phyloP scores from a whole-genome alignment of 2,888 invertebrate species.

The Nomada fucata region DNA sequence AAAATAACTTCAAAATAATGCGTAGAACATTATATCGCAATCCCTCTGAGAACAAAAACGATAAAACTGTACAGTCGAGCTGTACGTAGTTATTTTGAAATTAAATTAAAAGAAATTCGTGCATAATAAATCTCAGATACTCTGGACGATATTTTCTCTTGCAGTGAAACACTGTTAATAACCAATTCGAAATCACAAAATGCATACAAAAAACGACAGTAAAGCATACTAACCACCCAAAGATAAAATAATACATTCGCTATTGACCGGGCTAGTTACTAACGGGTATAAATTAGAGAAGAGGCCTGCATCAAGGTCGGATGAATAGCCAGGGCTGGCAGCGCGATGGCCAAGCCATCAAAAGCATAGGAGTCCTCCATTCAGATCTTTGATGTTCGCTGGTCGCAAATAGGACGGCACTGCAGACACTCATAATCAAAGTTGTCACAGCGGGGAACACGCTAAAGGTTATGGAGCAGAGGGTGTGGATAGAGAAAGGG shows the following conservation, averaged over 20 bases:
- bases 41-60: too few relatives aligned
- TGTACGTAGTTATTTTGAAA: too few relatives aligned
- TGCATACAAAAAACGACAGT: too few relatives aligned
- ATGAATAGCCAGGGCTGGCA: conserved; percentile 68
- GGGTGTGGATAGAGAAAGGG: conserved; percentile 23
- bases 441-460: conserved; percentile 74
- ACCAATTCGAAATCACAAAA: too few relatives aligned
- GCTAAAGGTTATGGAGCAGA: conserved; percentile 49
- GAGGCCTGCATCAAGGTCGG: conserved; percentile 50
- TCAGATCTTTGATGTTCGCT: conserved; percentile 78
- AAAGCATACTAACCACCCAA: too few relatives aligned
- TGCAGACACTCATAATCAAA: conserved; percentile 80
- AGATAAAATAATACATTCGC: neutral
- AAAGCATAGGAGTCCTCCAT: conserved; percentile 78
- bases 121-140: too few relatives aligned
- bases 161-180: too few relatives aligned
- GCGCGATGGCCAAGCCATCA: conserved; percentile 75
- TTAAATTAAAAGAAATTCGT: too few relatives aligned
- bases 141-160: too few relatives aligned
- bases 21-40: too few relatives aligned
- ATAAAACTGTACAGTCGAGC: too few relatives aligned
- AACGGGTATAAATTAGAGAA: conserved; percentile 25
- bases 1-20: too few relatives aligned
- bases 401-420: conserved; percentile 70
- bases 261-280: neutral